Percentiles rank a stretch among this genome's conserved stretches.
Conservation (phyloP, 2,888 invertebrate species). For the Phalangium opilio region DNA sequence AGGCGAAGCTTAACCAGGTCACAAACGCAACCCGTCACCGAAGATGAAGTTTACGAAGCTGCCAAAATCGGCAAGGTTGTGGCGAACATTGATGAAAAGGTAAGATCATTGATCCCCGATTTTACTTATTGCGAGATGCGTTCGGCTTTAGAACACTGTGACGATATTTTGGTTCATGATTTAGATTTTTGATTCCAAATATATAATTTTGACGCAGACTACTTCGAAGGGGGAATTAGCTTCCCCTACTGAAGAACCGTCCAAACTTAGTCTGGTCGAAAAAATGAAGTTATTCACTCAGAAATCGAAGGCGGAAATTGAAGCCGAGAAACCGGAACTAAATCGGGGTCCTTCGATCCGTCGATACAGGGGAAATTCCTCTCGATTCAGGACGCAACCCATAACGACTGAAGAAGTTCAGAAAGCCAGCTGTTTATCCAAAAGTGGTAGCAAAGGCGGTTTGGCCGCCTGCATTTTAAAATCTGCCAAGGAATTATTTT, state of each 20-base stretch:
- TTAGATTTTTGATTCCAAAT: no score
- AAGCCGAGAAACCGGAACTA: not conserved
- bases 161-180: no score
- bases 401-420: conserved; percentile 51
- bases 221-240: not conserved
- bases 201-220: no score
- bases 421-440: conserved; percentile 16
- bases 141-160: not conserved
- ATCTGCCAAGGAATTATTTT: conserved; percentile 37
- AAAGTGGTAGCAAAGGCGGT: no score
- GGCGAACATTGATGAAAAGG: not conserved
- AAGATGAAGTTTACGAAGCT: conserved; percentile 29
- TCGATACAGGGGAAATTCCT: conserved; percentile 27
- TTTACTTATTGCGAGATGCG: not conserved
- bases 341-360: conserved; percentile 14
- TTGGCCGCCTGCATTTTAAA: conserved; percentile 25
- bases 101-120: not conserved
- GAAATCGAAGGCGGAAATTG: conserved; percentile 39
- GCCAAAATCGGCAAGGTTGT: conserved; percentile 23
- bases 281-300: conserved; percentile 56
- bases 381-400: conserved; percentile 54
- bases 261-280: conserved; percentile 52
- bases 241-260: conserved; percentile 39
- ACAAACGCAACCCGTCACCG: conserved; percentile 29
- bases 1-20: conserved; percentile 21